phyloP scores from a whole-genome alignment of 2,113 vertebrate species.

The Brachypteracias leptosomus region DNA sequence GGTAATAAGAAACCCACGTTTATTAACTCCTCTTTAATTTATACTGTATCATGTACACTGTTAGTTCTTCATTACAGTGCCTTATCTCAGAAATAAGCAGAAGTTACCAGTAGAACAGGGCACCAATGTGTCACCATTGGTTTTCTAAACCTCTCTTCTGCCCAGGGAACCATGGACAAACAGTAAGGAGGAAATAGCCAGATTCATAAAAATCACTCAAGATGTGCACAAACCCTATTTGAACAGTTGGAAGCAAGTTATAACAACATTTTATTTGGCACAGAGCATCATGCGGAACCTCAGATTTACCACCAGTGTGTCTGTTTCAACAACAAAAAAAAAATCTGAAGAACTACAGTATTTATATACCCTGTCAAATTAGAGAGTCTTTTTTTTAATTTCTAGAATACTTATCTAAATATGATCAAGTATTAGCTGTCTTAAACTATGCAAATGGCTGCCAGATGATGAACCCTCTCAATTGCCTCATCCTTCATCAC shows the following conservation, averaged over 20 bases:
- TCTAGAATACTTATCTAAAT: constrained; percentile 33
- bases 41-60: neutral
- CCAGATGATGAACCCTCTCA: constrained; percentile 33
- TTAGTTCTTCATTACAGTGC: neutral
- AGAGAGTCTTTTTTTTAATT: constrained; percentile 8
- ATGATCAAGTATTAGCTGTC: constrained; percentile 2
- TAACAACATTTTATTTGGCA: constrained; percentile 56
- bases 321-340: constrained; percentile 8
- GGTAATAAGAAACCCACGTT: neutral
- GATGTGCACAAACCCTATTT: neutral
- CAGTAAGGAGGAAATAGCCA: constrained; percentile 1
- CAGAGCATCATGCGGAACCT: neutral
- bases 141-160: neutral
- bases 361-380: constrained; percentile 27
- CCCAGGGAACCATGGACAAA: neutral
- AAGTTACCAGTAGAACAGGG: neutral
- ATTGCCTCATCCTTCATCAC: neutral
- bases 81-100: neutral
- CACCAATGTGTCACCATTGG: neutral
- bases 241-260: constrained; percentile 45
- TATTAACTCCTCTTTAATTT: neutral
- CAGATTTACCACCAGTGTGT: constrained; percentile 2
- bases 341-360: neutral
- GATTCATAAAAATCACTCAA: constrained; percentile 26
- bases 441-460: neutral